Percentiles rank a stretch among this genome's conserved stretches.
These are phyloP conservation scores for Xestoiulus laeticollis DNA, from an alignment of 2,888 invertebrate species.

Conservation along the genomic window DNA sequence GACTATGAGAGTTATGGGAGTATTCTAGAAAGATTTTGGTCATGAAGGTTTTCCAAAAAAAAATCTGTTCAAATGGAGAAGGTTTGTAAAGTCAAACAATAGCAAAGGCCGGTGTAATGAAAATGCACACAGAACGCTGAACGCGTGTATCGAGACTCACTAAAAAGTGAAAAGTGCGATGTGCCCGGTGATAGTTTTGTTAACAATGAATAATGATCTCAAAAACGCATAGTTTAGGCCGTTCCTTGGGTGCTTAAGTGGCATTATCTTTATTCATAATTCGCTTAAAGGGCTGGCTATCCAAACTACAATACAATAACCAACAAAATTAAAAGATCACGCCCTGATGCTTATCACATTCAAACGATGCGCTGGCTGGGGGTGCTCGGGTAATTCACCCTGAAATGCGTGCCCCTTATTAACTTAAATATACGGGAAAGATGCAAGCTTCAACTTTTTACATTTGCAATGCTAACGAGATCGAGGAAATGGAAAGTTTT, in stretches of 20 bases:
- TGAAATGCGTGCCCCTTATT: background rate
- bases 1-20: no score
- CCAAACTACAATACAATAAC: background rate
- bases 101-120: background rate
- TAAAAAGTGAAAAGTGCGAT: background rate
- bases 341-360: constrained; percentile 46
- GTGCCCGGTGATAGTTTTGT: background rate
- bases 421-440: background rate
- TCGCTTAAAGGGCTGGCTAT: constrained; percentile 27
- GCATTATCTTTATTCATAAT: constrained; percentile 39
- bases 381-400: background rate
- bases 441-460: background rate
- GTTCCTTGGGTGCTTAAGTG: constrained; percentile 7
- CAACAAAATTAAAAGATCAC: constrained; percentile 47
- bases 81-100: no score
- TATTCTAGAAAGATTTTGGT: no score
- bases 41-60: no score
- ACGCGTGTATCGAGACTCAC: background rate
- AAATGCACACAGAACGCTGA: background rate
- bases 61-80: no score
- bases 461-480: constrained; percentile 12
- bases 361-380: constrained; percentile 3
- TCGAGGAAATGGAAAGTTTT: constrained; percentile 12
- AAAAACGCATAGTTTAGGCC: constrained; percentile 13
- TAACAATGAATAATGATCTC: constrained; percentile 28